Evolutionary conservation across 2,113 vertebrate genomes (phyloP).

Genomic region (Thunnus thynnus): DNA sequence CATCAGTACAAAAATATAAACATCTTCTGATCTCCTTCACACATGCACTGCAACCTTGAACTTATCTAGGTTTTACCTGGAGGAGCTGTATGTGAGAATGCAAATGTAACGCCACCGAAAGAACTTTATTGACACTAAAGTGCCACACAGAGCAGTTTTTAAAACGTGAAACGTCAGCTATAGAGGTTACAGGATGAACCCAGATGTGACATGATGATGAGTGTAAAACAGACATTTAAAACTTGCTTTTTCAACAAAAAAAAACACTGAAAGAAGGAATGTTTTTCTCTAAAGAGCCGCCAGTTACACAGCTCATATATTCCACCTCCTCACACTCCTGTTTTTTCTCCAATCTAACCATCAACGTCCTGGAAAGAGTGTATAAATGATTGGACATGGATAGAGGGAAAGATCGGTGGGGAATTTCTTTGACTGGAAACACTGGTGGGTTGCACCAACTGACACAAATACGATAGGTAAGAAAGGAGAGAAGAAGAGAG

Average conservation of each 20-base stretch:
- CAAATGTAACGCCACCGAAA: too few species aligned
- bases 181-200: neutral
- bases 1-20: too few species aligned
- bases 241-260: neutral
- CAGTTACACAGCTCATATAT: slow-evolving; percentile 51
- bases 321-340: slow-evolving; percentile 31
- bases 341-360: slow-evolving; percentile 28
- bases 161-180: neutral
- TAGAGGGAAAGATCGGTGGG: slow-evolving; percentile 23
- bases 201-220: slow-evolving; percentile 29
- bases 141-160: neutral
- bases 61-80: too few species aligned
- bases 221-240: slow-evolving; percentile 20
- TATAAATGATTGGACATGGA: slow-evolving; percentile 62
- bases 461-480: slow-evolving; percentile 11
- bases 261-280: slow-evolving; percentile 28
- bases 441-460: neutral
- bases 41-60: too few species aligned
- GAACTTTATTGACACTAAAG: neutral
- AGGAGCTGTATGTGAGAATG: too few species aligned
- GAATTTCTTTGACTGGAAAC: slow-evolving; percentile 45
- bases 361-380: slow-evolving; percentile 52
- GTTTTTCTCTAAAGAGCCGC: slow-evolving; percentile 42
- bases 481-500: neutral
- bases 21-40: too few species aligned